Conservation (phyloP, 2,888 invertebrate genomes). For the Scaptomyza parva region DNA sequence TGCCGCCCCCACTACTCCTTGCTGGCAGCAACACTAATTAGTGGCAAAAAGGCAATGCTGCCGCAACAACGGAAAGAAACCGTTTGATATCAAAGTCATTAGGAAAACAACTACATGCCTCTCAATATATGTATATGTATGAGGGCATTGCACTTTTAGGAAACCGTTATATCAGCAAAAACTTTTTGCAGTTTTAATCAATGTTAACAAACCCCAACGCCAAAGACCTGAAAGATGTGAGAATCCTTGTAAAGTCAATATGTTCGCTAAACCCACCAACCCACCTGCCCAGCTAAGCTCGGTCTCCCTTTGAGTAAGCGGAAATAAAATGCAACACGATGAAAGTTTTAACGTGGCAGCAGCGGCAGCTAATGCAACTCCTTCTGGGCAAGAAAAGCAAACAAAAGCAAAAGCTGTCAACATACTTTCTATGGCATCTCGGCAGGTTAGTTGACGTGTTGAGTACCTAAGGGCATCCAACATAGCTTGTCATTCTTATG, state of each 20-base stretch:
- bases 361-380: conserved; percentile 26
- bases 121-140: conserved; percentile 55
- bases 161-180: conserved; percentile 10
- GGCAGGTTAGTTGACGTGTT: not conserved
- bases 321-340: conserved; percentile 46
- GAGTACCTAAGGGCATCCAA: conserved; percentile 8
- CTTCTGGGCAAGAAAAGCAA: conserved; percentile 41
- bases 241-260: conserved; percentile 64
- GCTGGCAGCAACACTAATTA: conserved; percentile 58
- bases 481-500: conserved; percentile 33
- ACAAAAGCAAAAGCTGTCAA: conserved; percentile 44
- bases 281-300: not conserved
- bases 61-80: conserved; percentile 50
- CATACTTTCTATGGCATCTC: conserved; percentile 56
- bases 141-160: conserved; percentile 61
- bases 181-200: conserved; percentile 58
- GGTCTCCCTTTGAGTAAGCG: not conserved
- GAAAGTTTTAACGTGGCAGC: conserved; percentile 57
- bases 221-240: conserved; percentile 38
- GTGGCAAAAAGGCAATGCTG: conserved; percentile 49
- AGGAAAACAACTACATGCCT: conserved; percentile 12
- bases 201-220: conserved; percentile 28
- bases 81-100: conserved; percentile 57
- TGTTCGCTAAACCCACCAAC: conserved; percentile 8
- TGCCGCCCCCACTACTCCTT: not conserved